A percentile compares a stretch with the other conserved stretches of the same genome.
Conservation (phyloP, 1,140 invertebrate species). For the Halictus rubicundus region DNA sequence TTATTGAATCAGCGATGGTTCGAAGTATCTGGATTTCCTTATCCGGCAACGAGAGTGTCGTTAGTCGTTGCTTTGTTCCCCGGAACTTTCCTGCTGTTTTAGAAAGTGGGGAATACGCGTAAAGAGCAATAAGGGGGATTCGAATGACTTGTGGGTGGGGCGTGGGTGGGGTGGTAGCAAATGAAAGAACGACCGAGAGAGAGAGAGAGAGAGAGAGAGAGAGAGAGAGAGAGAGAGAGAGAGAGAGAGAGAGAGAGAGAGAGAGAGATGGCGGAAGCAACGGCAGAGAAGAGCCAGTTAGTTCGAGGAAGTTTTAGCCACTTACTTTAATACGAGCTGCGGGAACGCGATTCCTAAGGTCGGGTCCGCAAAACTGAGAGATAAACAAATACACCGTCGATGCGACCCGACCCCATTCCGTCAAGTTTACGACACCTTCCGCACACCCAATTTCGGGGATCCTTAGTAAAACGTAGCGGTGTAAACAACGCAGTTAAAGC, state of each 20-base stretch:
- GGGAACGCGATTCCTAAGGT: constrained; percentile 20
- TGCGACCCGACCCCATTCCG: not conserved
- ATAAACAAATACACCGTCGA: constrained; percentile 40
- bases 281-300: not conserved
- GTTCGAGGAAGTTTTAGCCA: constrained; percentile 42
- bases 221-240: not conserved
- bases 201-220: not conserved
- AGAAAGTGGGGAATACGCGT: not conserved
- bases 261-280: no score
- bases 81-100: not conserved
- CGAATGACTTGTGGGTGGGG: not conserved
- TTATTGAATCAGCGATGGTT: not conserved
- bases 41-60: not conserved
- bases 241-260: no score
- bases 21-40: not conserved
- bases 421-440: constrained; percentile 26
- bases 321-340: constrained; percentile 62
- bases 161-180: not conserved
- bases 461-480: not conserved
- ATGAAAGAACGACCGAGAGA: not conserved
- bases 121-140: not conserved
- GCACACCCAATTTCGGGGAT: not conserved
- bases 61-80: not conserved
- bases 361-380: constrained; percentile 10
- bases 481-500: not conserved